Evolutionary conservation across 2,797 vertebrate species (phyloP).

Genomic region (Pagetopsis macropterus): DNA sequence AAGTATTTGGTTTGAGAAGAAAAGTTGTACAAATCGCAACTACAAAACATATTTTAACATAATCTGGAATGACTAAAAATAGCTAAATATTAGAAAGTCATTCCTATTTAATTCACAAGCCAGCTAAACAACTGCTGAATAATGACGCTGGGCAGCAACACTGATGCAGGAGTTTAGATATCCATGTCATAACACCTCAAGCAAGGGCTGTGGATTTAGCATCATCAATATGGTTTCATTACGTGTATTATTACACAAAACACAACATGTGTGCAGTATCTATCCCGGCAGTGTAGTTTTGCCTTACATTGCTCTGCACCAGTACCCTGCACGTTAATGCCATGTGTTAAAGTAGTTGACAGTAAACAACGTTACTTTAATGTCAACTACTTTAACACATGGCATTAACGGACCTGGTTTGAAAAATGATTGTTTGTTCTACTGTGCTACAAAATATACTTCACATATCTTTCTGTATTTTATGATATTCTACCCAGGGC

Average conservation of each 20-base stretch:
- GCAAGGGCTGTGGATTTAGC: neutral
- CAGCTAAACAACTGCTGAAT: slow-evolving; percentile 65
- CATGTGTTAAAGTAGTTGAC: no score
- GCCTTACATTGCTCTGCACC: slow-evolving; percentile 40
- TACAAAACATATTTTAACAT: slow-evolving; percentile 12
- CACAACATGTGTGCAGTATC: slow-evolving; percentile 4
- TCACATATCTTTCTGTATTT: neutral
- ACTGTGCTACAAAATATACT: slow-evolving; percentile 14
- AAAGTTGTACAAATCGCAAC: neutral
- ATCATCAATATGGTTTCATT: neutral
- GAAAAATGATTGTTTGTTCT: slow-evolving; percentile 2
- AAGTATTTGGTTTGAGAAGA: neutral
- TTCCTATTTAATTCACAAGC: neutral
- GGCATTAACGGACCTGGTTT: neutral
- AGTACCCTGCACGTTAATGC: slow-evolving; percentile 14
- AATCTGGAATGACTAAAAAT: slow-evolving; percentile 22
- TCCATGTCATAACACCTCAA: slow-evolving; percentile 74
- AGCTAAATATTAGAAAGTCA: slow-evolving; percentile 16
- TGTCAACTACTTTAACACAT: neutral
- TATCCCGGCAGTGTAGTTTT: slow-evolving; percentile 16
- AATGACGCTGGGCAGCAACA: slow-evolving; percentile 80
- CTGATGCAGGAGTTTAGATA: slow-evolving; percentile 79
- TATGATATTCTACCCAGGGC: slow-evolving; percentile 13
- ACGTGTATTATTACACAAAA: neutral
- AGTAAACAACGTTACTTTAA: slow-evolving; percentile 9